Base-by-base conservation (phyloP, 2,888 invertebrate species). In the Metacarcinus magister region DNA sequence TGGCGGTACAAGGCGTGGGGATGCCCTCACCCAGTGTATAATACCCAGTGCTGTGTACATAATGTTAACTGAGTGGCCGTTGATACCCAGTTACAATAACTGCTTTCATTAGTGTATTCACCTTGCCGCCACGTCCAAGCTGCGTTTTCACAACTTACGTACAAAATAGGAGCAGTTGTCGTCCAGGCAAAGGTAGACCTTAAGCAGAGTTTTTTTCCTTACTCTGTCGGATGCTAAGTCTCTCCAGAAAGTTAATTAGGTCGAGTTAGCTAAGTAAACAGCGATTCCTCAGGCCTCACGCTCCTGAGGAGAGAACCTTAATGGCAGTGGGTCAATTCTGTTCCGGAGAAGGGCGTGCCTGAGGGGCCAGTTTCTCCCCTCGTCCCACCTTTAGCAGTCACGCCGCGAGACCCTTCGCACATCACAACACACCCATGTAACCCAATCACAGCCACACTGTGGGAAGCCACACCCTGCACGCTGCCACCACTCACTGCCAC, bases 381-480 rank as follows among this genome's bases (percentile, higher is more conserved):
- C 90, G 39, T 28, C 90, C 23, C 39, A 16, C 46, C 91, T 44
- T 23, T 19, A 5, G 19, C 44, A 2, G 23, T 28, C 46, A 16
- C 91, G 23, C 91, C 91, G 91, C n/a, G 10, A 91, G 44, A 28
- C 28, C 91, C 91, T 91, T 91, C 91, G 23, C 44, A 44, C 91
- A n/a, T 48, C 46, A n/a, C 44, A 91, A 44, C 91, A 91, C 43
- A 7, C 91, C n/a, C 91, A 44, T 91, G 46, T 44, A 91, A 91
- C 91, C 46, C 44, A 44, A 91, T 23, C 91, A 91, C 44, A 91
- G 32, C 10, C 28, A 19, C 32, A 32, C 82, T 32, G 82, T 82
- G 82, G 82, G 82, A 75, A 75, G 75, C 23, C 28, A 75, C 75
- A 75, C 75, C 75, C 28, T 75, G 75, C 3, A 75, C 28, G n/a